Base-by-base conservation (phyloP, 1,140 invertebrate genomes). In the Tetragonula clypearis region DNA sequence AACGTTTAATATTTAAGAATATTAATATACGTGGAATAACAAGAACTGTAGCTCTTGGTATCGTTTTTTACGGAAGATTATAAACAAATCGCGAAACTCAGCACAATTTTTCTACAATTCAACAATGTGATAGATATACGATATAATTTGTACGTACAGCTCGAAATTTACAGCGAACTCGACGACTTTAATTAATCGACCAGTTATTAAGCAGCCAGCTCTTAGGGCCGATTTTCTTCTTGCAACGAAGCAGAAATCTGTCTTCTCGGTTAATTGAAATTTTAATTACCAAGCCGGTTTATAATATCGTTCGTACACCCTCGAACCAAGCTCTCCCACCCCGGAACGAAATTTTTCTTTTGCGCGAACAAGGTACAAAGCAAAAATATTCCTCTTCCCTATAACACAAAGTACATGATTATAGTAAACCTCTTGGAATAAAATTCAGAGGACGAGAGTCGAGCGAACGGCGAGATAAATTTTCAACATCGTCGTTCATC, bases 241-340 rank as follows among this genome's bases (percentile, higher is more conserved):
- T 26, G 12, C 21, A 9, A 68, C 53, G 21, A 35, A 26, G 65
- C 41, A 15, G 19, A 15, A 53, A 19, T 15, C 21, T 35, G 41
- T 21, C 53, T 58, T 21, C 30, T 19, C n/a, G 1, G 49, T 19
- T 75, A 83, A 83, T 78, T 78, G 82, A 69, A 78, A 83, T 83
- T 83, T 49, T 78, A 78, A 83, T 83, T 60, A 69, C 76, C 60
- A 56, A 56, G 35, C 30, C 30, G 26, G 15, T 76, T 35, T 66
- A 49, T 49, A 53, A 23, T 35, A 30, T 62, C 30, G 11, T 23
- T 74, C 15, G 3, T 55, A 19, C 11, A 12, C 15, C 53, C 15
- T 30, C 56, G 1, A 14, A 11, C 35, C 14, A 30, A 30, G 41
- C 19, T 56, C 30, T 41, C 8, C 17, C 30, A 0, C 6, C 41